Evolutionary conservation across 2,888 invertebrate genomes (phyloP), one percentile per base, ranked within the genome.

Genomic region (Hydraecia micacea): DNA sequence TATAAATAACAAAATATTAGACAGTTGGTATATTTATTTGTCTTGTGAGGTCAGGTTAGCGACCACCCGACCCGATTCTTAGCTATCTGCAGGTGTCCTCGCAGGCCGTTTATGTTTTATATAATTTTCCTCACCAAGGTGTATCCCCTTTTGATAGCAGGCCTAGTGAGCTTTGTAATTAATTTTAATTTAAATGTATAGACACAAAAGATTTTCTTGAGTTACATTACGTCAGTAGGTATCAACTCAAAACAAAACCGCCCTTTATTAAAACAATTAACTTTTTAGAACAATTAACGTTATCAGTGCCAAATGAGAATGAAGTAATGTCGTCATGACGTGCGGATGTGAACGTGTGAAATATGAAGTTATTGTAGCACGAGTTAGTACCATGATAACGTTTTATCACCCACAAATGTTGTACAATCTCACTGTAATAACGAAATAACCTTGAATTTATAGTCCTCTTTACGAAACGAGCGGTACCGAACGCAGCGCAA

Each of bases 361-460:
- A 92, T 93, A 93, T 92, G 89, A 91, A 92, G 92, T 93, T 92
- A 92, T 92, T 92, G 91, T 89, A 86, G 90, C 91, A 91, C 93
- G 94, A 95, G 90, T 95, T 93, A 95, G 86, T 89, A 91, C 82
- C 88, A 89, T 93, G 95, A 95, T 95, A 95, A 93, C 91, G 92
- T 93, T 95, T 94, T 95, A 96, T 95, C 95, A 93, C 93, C 92
- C 91, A 91, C 94, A 91, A 93, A 92, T 92, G 94, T 93, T 93
- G 94, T 93, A 93, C 95, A 95, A 95, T 95, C 94, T 94, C 94
- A 92, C 91, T 89, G 94, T 94, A 93, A 95, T 95, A 96, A 95
- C 95, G 94, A 94, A 95, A 95, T 94, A 95, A 94, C 95, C 95
- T 95, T 94, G 91, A 95, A 95, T 95, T 95, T 95, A 95, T 95